These are phyloP conservation scores for Danaus melanippus DNA, from an alignment of 1,140 invertebrate genomes.

Conservation along the genomic window DNA sequence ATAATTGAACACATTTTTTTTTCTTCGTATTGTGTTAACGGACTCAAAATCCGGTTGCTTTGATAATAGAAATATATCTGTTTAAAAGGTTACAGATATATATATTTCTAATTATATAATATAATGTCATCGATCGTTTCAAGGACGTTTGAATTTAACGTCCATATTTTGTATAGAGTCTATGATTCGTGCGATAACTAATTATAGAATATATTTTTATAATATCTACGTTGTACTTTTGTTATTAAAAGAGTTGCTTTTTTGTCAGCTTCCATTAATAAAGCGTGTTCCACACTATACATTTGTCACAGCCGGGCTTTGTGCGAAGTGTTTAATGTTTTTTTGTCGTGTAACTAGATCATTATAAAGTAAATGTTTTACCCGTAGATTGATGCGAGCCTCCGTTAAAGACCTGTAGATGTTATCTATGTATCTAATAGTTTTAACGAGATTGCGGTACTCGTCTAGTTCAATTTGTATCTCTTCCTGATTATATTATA, in stretches of 20 bases:
- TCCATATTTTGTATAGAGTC: neutral
- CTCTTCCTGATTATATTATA: conserved; percentile 37
- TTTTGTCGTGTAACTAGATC: conserved; percentile 34
- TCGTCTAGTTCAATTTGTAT: conserved; percentile 42
- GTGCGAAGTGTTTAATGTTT: conserved; percentile 18
- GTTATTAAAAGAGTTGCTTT: conserved; percentile 10
- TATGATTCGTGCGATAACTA: too few species aligned
- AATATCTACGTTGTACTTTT: conserved; percentile 11
- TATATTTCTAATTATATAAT: conserved; percentile 13
- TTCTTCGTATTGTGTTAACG: conserved; percentile 2
- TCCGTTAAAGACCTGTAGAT: conserved; percentile 47
- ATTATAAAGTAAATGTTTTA: conserved; percentile 35
- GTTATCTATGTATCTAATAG: conserved; percentile 54
- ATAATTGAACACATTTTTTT: too few species aligned
- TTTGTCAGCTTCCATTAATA: conserved; percentile 20
- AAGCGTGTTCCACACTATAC: conserved; percentile 22
- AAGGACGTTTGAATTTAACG: conserved; percentile 25
- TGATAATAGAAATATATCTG: conserved; percentile 5
- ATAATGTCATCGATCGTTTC: conserved; percentile 36
- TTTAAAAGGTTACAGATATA: conserved; percentile 1
- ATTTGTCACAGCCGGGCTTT: conserved; percentile 20
- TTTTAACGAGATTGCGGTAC: conserved; percentile 64
- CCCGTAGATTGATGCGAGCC: conserved; percentile 55
- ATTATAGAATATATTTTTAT: neutral
- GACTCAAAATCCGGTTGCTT: conserved; percentile 13